phyloP scores from a whole-genome alignment of 2,888 invertebrate species.

The Dusona sp. region DNA sequence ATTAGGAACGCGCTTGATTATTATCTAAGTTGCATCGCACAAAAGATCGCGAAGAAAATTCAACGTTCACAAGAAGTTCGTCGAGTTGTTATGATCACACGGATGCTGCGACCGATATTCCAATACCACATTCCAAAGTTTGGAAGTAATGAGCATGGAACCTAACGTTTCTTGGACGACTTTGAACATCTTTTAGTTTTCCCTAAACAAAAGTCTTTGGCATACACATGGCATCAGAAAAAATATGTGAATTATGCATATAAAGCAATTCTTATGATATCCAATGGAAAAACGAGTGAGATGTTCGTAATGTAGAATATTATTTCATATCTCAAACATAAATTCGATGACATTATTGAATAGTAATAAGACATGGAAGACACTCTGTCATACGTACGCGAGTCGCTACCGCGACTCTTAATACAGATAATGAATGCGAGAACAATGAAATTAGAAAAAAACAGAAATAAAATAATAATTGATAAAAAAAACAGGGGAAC shows the following conservation, averaged over 20 bases:
- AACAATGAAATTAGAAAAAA: conserved; percentile 4
- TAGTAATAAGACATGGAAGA: conserved; percentile 21
- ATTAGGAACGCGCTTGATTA: conserved; percentile 15
- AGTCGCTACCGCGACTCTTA: too few species aligned
- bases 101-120: neutral
- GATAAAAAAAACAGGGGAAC: conserved; percentile 38
- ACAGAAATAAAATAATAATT: conserved; percentile 47
- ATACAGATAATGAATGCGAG: conserved; percentile 32
- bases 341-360: conserved; percentile 50
- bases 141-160: neutral
- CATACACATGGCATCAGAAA: neutral
- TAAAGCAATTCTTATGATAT: conserved; percentile 56
- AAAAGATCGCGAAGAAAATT: conserved; percentile 7
- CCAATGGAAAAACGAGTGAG: conserved; percentile 67
- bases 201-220: conserved; percentile 29
- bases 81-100: conserved; percentile 27
- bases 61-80: conserved; percentile 34
- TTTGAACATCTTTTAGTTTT: conserved; percentile 13
- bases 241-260: conserved; percentile 17
- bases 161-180: neutral
- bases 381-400: conserved; percentile 4
- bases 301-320: conserved; percentile 58
- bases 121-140: neutral
- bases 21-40: conserved; percentile 8
- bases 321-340: conserved; percentile 58